These are phyloP conservation scores for Melanotaenia pygmaea DNA, from an alignment of 2,797 vertebrate genomes.

Conservation along the genomic window DNA sequence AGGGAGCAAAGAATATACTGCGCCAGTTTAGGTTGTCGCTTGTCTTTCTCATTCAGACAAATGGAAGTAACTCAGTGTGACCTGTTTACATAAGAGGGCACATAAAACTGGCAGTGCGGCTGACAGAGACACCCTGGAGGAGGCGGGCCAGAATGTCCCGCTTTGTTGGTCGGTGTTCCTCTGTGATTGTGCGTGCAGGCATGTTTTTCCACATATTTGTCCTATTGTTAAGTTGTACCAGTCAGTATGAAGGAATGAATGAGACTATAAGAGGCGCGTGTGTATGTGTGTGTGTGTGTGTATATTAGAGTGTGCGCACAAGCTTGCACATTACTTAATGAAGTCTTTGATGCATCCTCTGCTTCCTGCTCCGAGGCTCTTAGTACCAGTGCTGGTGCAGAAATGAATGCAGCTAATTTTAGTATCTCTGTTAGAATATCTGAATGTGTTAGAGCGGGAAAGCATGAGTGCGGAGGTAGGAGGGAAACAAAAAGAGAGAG, in stretches of 20 bases:
- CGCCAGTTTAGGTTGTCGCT: conserved; percentile 29
- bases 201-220: conserved; percentile 27
- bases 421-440: conserved; percentile 66
- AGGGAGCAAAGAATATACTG: conserved; percentile 16
- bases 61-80: conserved; percentile 66
- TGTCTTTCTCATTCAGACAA: conserved; percentile 57
- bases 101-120: conserved; percentile 43
- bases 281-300: conserved; percentile 16
- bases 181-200: conserved; percentile 22
- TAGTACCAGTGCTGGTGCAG: conserved; percentile 63
- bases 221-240: conserved; percentile 23
- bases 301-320: conserved; percentile 11
- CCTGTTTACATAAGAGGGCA: conserved; percentile 72
- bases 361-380: conserved; percentile 68
- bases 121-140: conserved; percentile 70
- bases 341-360: conserved; percentile 77
- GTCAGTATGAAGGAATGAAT: conserved; percentile 41
- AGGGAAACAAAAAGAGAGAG: conserved; percentile 21
- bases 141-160: conserved; percentile 51
- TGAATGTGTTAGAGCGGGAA: conserved; percentile 56
- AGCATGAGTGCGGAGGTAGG: conserved; percentile 16
- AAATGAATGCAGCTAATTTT: conserved; percentile 79
- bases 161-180: conserved; percentile 39
- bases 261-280: conserved; percentile 27
- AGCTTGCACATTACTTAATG: conserved; percentile 69